phyloP scores from a whole-genome alignment of 2,113 vertebrate species.

The Eonycteris spelaea region DNA sequence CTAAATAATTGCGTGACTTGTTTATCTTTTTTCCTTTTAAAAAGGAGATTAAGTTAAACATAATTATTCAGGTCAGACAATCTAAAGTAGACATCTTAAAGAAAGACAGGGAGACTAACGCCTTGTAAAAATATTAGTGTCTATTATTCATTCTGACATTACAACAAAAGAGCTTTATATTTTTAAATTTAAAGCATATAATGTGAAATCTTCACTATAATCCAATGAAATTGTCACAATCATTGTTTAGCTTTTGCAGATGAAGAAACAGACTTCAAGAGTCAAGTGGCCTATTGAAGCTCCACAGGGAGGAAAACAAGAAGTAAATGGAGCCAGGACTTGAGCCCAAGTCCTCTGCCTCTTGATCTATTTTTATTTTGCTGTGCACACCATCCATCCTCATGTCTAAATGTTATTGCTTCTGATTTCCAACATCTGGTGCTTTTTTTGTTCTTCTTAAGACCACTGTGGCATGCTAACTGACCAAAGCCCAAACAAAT shows the following conservation, averaged over 20 bases:
- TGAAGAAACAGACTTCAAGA: not conserved
- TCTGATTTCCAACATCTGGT: not conserved
- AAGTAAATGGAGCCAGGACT: not conserved
- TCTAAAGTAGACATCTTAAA: constrained; percentile 33
- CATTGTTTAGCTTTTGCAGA: not conserved
- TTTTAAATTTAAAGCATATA: not conserved
- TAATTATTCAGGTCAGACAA: not conserved
- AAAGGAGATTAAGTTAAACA: not conserved
- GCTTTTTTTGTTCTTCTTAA: not conserved
- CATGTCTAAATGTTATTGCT: not conserved
- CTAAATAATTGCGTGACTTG: not conserved
- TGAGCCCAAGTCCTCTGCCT: not conserved
- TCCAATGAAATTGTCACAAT: not conserved
- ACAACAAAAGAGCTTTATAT: not conserved
- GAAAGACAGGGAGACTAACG: not conserved
- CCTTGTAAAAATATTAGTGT: not conserved
- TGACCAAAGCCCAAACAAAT: not conserved
- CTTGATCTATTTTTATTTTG: not conserved
- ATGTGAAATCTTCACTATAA: not conserved
- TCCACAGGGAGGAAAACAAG: not conserved
- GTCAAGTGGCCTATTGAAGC: not conserved
- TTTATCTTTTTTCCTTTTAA: not conserved
- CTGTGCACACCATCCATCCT: not conserved
- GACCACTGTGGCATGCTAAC: not conserved
- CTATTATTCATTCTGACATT: not conserved